Conservation (phyloP, 2,888 invertebrate genomes). For the Serripes groenlandicus region DNA sequence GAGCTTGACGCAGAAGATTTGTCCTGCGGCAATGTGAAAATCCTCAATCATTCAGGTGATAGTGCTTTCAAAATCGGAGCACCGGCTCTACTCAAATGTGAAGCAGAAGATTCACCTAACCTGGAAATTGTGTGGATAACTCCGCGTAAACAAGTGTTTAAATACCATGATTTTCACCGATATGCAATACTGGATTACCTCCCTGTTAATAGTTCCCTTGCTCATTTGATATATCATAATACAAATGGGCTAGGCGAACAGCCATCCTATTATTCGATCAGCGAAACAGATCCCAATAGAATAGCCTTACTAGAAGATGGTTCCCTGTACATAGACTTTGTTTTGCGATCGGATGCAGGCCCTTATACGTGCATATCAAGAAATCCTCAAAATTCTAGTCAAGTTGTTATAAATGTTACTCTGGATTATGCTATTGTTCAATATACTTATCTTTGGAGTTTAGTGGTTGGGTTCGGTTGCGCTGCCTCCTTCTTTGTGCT, state of each 20-base stretch:
- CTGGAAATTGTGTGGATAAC: conserved; percentile 94
- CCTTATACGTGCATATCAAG: conserved; percentile 94
- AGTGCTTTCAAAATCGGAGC: conserved; percentile 84
- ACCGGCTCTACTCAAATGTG: conserved; percentile 92
- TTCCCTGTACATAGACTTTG: conserved; percentile 91
- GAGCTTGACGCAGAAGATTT: conserved; percentile 39
- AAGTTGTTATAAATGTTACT: conserved; percentile 89
- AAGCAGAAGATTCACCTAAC: conserved; percentile 91
- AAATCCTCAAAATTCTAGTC: conserved; percentile 93
- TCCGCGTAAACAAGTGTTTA: conserved; percentile 69
- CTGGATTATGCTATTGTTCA: conserved; percentile 95
- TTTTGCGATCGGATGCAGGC: conserved; percentile 91
- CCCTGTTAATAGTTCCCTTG: conserved; percentile 50
- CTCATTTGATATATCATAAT: conserved; percentile 66
- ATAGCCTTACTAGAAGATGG: conserved; percentile 92
- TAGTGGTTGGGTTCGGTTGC: conserved; percentile 93
- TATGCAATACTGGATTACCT: conserved; percentile 68
- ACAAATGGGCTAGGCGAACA: conserved; percentile 78
- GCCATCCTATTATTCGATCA: conserved; percentile 68
- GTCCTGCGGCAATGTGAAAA: conserved; percentile 56
- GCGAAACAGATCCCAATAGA: conserved; percentile 84
- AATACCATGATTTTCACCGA: conserved; percentile 74
- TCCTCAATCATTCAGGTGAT: conserved; percentile 47
- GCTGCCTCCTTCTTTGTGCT: conserved; percentile 93
- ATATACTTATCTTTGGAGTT: conserved; percentile 93